Evolutionary conservation across 2,888 invertebrate genomes (phyloP).

Genomic region (Diarsia brunnea): DNA sequence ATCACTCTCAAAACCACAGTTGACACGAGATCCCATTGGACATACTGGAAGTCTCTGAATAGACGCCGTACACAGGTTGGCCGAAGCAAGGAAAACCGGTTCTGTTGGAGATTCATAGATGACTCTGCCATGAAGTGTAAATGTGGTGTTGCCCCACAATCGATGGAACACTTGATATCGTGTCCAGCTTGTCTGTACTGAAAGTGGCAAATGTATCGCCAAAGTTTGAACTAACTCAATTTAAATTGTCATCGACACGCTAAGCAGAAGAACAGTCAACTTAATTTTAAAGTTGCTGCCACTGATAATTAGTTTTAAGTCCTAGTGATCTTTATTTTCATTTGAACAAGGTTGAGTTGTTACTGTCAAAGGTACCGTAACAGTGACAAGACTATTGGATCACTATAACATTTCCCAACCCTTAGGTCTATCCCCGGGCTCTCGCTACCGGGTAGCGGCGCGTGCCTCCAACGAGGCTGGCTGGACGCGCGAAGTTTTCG

Average conservation of each 20-base stretch:
- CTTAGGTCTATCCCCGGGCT: conserved; percentile 88
- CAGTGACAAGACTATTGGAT: neutral
- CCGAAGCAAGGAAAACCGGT: no score
- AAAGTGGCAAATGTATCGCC: no score
- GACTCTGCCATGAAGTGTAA: no score
- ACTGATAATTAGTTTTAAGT: neutral
- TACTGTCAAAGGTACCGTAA: neutral
- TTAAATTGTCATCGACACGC: no score
- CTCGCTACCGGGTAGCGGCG: conserved; percentile 91
- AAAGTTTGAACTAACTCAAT: no score
- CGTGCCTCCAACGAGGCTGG: conserved; percentile 92
- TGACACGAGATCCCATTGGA: no score
- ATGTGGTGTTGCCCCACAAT: no score
- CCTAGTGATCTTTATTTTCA: neutral
- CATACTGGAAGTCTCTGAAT: no score
- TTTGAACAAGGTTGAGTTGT: neutral
- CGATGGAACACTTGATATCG: no score
- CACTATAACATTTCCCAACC: neutral
- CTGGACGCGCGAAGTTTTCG: conserved; percentile 91
- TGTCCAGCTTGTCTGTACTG: no score
- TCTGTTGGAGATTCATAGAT: no score
- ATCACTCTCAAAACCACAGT: neutral
- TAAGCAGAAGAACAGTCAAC: neutral
- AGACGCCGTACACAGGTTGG: no score
- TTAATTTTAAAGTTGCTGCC: neutral